Evolutionary conservation across 2,113 vertebrate species (phyloP), one percentile per base, ranked within the genome.

Genomic region (Myotis brandtii): DNA sequence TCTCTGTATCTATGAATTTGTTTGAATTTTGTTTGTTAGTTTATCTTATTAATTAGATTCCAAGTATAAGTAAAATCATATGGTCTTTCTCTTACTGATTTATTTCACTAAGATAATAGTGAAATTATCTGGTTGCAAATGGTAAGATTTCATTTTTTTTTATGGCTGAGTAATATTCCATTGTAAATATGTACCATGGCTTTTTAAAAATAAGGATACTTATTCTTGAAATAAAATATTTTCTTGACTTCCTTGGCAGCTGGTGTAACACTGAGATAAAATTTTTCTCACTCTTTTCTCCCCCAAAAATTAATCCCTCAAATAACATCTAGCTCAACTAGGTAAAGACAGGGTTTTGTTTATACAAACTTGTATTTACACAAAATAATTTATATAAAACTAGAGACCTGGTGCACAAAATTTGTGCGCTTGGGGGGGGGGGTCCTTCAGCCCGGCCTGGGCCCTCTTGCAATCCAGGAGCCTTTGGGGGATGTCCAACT

Each of bases 371-470:
- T 95, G 18, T 34, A 59, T 76, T 69, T 81, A 62, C 40, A 43
- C 6, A 46, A 82, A 86, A 62, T 27, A 34, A 8, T 34, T 54
- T 21, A 86, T 67, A n/a, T 21, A 48, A 50, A 93, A 80, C 59
- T 62, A 62, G 59, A 62, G 59, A 25, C 23, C 59, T 2, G 10
- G 25, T 62, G 23, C 23, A 62, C 1, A 10, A 27, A 62, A 62
- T 62, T 27, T 2, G 0, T 9, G 21, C 2, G 2, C 46, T 46
- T 7, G 56, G 56, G 9, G 3, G 13, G 0, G 2, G 21, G 0
- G 2, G 21, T 25, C 56, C 23, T 9, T 59, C 23, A 25, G 9
- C 23, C 56, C 59, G 11, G 25, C 59, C 59, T 62, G 56, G 10
- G 9, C 56, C 46, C 46, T 46, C 46, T 46, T 46, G 10, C 10